Conservation (phyloP, 2,113 vertebrate genomes). For the Melanerpes formicivorus region DNA sequence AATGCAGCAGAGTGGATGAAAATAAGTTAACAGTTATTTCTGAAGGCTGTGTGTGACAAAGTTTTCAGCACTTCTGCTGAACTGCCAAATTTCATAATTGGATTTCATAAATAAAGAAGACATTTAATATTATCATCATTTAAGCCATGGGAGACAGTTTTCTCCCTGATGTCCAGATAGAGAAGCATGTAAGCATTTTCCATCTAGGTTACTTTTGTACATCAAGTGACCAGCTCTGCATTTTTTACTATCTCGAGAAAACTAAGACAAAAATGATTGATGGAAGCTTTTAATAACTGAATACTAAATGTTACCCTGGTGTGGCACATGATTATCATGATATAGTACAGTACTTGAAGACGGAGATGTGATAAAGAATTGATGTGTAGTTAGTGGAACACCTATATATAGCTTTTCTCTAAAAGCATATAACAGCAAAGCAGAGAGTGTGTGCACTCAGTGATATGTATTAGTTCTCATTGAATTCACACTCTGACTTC, state of each 20-base stretch:
- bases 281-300: not conserved
- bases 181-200: not conserved
- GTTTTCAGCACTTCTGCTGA: not conserved
- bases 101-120: not conserved
- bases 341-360: not conserved
- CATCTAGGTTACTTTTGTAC: not conserved
- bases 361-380: conserved; percentile 44
- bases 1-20: not conserved
- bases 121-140: not conserved
- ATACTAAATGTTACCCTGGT: not conserved
- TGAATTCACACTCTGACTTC: conserved; percentile 16
- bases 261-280: not conserved
- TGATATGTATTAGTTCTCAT: not conserved
- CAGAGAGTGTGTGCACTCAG: not conserved
- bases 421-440: not conserved
- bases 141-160: not conserved
- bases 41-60: not conserved
- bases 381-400: conserved; percentile 31
- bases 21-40: conserved; percentile 22
- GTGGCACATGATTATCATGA: not conserved
- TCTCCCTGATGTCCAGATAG: not conserved
- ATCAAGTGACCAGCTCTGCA: not conserved
- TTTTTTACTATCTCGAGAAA: not conserved
- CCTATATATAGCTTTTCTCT: conserved; percentile 38
- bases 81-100: not conserved